Conservation (phyloP, 1,140 invertebrate genomes). For the Papilio glaucus region DNA sequence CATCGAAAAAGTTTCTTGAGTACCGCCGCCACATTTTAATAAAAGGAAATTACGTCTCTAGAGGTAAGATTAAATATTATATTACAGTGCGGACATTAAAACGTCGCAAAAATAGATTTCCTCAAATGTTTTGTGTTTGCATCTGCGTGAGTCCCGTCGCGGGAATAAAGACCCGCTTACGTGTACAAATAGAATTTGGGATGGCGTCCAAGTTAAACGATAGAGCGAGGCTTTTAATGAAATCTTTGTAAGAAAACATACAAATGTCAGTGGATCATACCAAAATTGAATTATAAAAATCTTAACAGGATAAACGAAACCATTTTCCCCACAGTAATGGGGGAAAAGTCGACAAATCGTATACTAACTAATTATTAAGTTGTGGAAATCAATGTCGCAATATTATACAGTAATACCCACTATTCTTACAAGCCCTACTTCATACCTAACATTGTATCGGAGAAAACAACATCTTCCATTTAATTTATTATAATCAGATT, state of each 20-base stretch:
- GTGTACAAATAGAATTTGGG: conserved; percentile 28
- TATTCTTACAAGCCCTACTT: no score
- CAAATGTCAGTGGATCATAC: no score
- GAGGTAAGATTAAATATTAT: background rate
- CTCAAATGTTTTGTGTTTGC: conserved; percentile 33
- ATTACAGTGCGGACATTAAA: background rate
- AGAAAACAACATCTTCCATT: no score
- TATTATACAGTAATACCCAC: no score
- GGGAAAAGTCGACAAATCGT: no score
- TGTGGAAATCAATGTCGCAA: no score
- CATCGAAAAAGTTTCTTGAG: background rate
- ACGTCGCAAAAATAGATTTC: conserved; percentile 27
- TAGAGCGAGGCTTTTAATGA: background rate
- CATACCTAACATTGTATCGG: no score
- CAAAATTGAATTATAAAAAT: no score
- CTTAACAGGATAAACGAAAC: no score
- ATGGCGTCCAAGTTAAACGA: background rate
- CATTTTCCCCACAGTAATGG: no score
- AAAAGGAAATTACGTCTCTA: background rate
- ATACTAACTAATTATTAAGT: no score
- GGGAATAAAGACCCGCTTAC: conserved; percentile 32
- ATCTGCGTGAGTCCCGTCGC: conserved; percentile 19
- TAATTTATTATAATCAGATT: no score
- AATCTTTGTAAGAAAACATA: background rate
- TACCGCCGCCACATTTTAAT: background rate